A percentile compares a stretch with the other conserved stretches of the same genome.
phyloP scores from a whole-genome alignment of 1,140 invertebrate species.

The Harpegnathos saltator region DNA sequence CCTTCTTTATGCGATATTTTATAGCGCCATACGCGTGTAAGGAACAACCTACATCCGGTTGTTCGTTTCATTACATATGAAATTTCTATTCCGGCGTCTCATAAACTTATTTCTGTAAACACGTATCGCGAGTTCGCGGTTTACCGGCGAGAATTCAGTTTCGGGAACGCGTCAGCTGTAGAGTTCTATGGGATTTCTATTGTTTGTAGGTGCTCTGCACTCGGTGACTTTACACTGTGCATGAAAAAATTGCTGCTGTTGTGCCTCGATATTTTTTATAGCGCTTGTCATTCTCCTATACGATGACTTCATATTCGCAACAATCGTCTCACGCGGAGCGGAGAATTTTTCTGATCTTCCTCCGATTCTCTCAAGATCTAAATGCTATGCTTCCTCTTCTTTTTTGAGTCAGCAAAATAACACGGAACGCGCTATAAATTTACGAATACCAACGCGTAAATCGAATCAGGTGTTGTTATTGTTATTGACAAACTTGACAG shows the following conservation, averaged over 20 bases:
- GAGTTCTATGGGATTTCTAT: background rate
- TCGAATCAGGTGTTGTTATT: slow-evolving; percentile 42
- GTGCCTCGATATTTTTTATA: too few species aligned
- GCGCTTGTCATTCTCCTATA: too few species aligned
- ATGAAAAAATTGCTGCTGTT: too few species aligned
- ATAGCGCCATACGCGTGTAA: background rate
- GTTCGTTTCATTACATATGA: background rate
- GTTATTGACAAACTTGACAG: slow-evolving; percentile 47
- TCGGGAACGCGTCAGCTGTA: background rate
- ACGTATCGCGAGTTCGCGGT: background rate
- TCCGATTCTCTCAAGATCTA: too few species aligned
- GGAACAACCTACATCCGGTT: background rate
- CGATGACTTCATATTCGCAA: too few species aligned
- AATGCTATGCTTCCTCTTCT: too few species aligned
- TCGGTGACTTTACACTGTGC: too few species aligned
- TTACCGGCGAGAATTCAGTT: background rate
- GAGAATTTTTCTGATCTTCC: too few species aligned
- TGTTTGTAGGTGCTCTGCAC: background rate
- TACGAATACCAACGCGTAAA: slow-evolving; percentile 14
- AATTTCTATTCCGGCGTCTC: background rate
- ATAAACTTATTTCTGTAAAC: background rate
- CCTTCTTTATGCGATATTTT: background rate
- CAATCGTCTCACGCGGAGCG: too few species aligned
- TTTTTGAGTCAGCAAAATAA: background rate
- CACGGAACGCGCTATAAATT: background rate